Percentiles rank a stretch among this genome's conserved stretches.
Evolutionary conservation across 2,113 vertebrate genomes (phyloP).

Genomic region (Scopus umbretta): DNA sequence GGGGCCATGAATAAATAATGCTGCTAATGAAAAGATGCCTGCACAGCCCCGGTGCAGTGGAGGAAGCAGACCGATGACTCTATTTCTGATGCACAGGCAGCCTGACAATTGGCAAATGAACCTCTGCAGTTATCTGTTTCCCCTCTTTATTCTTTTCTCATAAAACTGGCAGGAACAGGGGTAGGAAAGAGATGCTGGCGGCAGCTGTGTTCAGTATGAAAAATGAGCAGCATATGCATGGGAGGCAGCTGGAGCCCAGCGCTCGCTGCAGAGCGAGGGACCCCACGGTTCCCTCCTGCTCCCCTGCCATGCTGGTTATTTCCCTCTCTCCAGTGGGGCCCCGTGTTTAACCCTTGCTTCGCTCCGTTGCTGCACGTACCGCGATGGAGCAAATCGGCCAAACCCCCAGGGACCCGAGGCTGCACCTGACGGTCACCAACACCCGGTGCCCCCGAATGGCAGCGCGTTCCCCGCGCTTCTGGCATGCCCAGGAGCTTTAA

Average conservation of each 20-base stretch:
- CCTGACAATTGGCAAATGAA: slow-evolving; percentile 69
- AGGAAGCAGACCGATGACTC: neutral
- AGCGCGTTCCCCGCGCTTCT: fast-evolving
- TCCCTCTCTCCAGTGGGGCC: neutral
- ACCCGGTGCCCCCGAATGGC: fast-evolving
- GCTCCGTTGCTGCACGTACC: fast-evolving
- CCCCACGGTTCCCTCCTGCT: neutral
- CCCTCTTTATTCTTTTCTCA: slow-evolving; percentile 57
- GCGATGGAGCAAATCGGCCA: neutral
- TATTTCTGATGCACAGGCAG: neutral
- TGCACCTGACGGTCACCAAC: neutral
- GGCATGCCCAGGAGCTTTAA: neutral
- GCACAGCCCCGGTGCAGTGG: neutral
- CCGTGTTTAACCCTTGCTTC: neutral
- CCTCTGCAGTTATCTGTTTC: slow-evolving; percentile 22
- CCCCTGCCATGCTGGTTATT: neutral
- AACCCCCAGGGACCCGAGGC: fast-evolving
- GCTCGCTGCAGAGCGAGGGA: neutral
- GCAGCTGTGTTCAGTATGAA: slow-evolving; percentile 60
- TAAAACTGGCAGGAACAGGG: slow-evolving; percentile 56
- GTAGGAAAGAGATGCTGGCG: slow-evolving; percentile 43
- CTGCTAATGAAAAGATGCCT: neutral
- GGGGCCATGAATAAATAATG: neutral
- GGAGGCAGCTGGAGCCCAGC: slow-evolving; percentile 37
- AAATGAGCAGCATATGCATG: slow-evolving; percentile 57